These are phyloP conservation scores for Mionectes olivaceus DNA, from an alignment of 2,797 vertebrate species.

Conservation along the genomic window DNA sequence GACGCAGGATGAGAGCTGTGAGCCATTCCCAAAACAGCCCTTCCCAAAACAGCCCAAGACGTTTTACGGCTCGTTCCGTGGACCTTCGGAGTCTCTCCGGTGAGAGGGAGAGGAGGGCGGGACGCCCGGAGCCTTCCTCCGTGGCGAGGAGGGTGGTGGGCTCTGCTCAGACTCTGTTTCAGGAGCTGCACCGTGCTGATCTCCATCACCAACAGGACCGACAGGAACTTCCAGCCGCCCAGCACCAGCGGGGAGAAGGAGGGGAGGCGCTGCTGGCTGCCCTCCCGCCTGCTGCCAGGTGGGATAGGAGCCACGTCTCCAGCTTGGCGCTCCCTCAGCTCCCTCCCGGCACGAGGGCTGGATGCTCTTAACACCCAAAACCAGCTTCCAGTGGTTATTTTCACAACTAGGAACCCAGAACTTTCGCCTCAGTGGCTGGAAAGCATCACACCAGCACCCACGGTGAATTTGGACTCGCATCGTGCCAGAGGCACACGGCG, in stretches of 20 bases:
- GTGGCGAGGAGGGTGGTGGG: rapidly evolving
- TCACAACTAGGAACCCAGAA: background rate
- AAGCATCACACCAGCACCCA: background rate
- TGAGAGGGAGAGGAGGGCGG: background rate
- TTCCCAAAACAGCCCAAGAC: too few species aligned
- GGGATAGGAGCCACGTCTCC: background rate
- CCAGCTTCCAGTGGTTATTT: background rate
- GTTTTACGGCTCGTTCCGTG: rapidly evolving
- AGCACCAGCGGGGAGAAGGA: background rate
- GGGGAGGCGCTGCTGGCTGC: background rate
- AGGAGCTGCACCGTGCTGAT: background rate
- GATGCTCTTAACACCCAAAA: background rate
- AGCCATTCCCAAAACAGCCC: rapidly evolving
- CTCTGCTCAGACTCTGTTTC: background rate
- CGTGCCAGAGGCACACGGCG: background rate
- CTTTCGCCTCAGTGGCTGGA: background rate
- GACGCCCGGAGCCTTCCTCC: background rate
- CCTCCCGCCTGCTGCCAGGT: background rate
- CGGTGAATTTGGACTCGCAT: rapidly evolving
- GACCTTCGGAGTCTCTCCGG: background rate
- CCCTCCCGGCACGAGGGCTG: rapidly evolving
- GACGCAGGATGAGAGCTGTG: rapidly evolving
- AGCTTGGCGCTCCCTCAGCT: background rate
- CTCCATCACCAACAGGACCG: background rate
- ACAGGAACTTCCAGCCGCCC: conserved; percentile 16